phyloP scores from a whole-genome alignment of 2,888 invertebrate genomes.

The Argyresthia goedartella region DNA sequence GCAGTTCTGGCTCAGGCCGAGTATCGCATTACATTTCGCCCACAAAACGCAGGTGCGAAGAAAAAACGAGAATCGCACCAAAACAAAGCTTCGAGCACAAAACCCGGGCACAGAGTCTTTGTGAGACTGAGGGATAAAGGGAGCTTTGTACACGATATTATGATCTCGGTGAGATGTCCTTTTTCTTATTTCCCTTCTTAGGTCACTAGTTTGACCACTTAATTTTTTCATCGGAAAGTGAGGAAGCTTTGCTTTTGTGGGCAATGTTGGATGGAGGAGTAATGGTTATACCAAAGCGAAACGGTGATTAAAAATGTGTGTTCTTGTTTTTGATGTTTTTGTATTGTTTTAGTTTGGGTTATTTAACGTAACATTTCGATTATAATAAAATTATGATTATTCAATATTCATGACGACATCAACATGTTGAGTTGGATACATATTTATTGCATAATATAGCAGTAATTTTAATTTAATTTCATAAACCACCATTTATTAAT shows the following conservation, averaged over 20 bases:
- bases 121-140: constrained; percentile 1
- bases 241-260: neutral
- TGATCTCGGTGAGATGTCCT: constrained; percentile 23
- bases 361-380: neutral
- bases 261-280: neutral
- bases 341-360: too few relatives aligned
- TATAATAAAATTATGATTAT: neutral
- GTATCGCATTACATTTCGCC: constrained; percentile 48
- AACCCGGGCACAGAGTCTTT: constrained; percentile 10
- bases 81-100: constrained; percentile 15
- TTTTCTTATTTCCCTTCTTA: constrained; percentile 14
- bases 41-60: constrained; percentile 53
- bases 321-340: neutral
- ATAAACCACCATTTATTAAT: neutral
- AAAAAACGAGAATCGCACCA: constrained; percentile 38
- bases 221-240: neutral
- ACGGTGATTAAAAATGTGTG: neutral
- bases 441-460: neutral
- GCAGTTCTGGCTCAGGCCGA: neutral
- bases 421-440: neutral
- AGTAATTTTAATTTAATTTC: neutral
- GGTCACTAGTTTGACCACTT: constrained; percentile 7
- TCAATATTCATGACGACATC: neutral
- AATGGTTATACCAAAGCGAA: neutral
- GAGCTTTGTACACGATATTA: constrained; percentile 25